Base-by-base conservation (phyloP, 2,888 invertebrate genomes). In the Lymantria dispar region DNA sequence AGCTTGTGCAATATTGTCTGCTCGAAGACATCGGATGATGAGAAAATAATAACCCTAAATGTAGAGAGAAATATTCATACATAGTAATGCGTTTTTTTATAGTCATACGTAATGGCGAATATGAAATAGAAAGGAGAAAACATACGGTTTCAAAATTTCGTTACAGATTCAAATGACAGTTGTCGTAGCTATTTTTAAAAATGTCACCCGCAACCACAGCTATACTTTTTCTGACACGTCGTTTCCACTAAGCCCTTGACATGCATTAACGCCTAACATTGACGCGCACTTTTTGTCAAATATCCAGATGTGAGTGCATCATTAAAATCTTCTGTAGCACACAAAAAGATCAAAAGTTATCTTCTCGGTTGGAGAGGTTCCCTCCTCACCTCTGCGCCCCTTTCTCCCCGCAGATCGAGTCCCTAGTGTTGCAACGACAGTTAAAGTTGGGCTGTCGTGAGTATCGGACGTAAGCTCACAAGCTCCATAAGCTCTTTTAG, bases 321-420 rank as follows among this genome's bases (percentile, higher is more conserved):
- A 90, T 91, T 90, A 88, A 88, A 90, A 88, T 87, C 87, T 83
- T 80, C 86, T 85, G 80, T 79, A 75, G 78, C 76, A 83, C 85
- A n/a, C 84, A 87, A 88, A 90, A 88, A 90, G 90, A 89, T 91
- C 89, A 88, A 89, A 90, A 90, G 88, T 90, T 90, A 88, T 89
- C 87, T 87, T 78, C 78, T 83, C 78, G 69, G 80, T 75, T 83
- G 77, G 80, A 83, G 84, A 80, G 83, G 70, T 75, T 77, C 78
- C 74, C 76, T 72, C 73, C 74, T 73, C 77, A 66, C 74, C 76
- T 74, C 78, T 70, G 68, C 68, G 71, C 72, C 76, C 76, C 76
- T 67, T 76, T 78, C 81, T 81, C 78, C 78, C 68, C 78, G 74
- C 76, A 8, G 33, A 33, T 10, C 33, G 63, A 72, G 72, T 74